Evolutionary conservation across 2,888 invertebrate species (phyloP), one percentile per base, ranked within the genome.

Genomic region (Cantharis rustica): DNA sequence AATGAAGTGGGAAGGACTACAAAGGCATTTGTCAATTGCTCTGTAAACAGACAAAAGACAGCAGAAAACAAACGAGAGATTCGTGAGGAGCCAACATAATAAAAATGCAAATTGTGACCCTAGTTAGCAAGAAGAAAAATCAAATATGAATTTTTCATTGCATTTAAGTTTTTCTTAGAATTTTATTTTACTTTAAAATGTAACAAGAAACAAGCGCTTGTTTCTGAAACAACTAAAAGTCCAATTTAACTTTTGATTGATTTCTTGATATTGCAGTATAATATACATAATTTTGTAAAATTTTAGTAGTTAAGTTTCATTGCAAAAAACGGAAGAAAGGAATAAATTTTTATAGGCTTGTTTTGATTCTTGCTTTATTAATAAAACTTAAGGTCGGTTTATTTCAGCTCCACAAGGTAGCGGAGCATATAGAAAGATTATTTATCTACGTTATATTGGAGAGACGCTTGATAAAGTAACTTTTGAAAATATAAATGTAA

Each of bases 61-160:
- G 81, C 80, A 81, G 82, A 83, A 83, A 84, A 84, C 83, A 84
- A 84, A 82, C 83, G 83, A 81, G 81, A 80, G 82, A 81, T 81
- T 83, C 82, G 82, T 77, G 81, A 77, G 79, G 77, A 79, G 79
- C 80, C 79, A 75, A 71, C 79, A 76, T 69, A 76, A 76, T 79
- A 78, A 80, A 80, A 80, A 80, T 80, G 80, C 80, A 80, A 80
- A 80, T 80, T 79, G 77, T 73, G 74, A 75, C 75, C 77, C 80
- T 79, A 78, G 80, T 80, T 80, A 80, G 79, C 76, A 76, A 74
- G 73, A 47, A 73, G 74, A 79, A 79, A 80, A 80, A 80, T 80
- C 80, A 80, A 79, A 80, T 79, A 79, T 80, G 79, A 80, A 80
- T 79, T 80, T 80, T 80, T 80, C 80, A 80, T 78, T 72, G 78